phyloP scores from a whole-genome alignment of 2,888 invertebrate species.

The Bruchidius siliquastri region DNA sequence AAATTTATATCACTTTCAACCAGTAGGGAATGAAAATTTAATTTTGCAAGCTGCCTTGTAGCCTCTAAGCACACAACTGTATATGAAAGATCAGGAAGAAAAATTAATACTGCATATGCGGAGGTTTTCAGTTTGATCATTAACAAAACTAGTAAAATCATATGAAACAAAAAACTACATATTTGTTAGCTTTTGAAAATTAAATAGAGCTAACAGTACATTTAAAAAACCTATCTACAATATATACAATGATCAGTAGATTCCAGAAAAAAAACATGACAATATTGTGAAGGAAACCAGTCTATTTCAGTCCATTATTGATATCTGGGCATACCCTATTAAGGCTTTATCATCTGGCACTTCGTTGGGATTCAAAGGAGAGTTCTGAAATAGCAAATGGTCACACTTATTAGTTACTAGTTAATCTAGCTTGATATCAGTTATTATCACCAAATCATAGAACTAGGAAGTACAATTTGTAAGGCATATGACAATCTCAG shows the following conservation, averaged over 20 bases:
- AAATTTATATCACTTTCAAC: background rate
- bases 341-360: constrained; percentile 90
- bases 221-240: constrained; percentile 32
- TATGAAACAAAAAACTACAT: background rate
- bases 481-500: too few relatives aligned
- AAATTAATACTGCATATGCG: background rate
- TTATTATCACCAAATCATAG: too few relatives aligned
- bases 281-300: constrained; percentile 21
- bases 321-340: constrained; percentile 96
- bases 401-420: background rate
- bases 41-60: background rate
- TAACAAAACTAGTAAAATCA: background rate
- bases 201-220: constrained; percentile 1
- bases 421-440: too few relatives aligned
- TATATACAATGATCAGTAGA: constrained; percentile 38
- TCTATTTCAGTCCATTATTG: constrained; percentile 71
- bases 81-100: background rate
- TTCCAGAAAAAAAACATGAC: constrained; percentile 33
- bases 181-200: background rate
- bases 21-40: background rate
- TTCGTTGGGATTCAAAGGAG: constrained; percentile 68
- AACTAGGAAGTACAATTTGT: too few relatives aligned
- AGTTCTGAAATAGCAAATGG: constrained; percentile 50
- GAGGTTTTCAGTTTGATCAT: background rate
- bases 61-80: background rate